Conservation (phyloP, 2,797 vertebrate species). For the Sebastes melanostomus region DNA sequence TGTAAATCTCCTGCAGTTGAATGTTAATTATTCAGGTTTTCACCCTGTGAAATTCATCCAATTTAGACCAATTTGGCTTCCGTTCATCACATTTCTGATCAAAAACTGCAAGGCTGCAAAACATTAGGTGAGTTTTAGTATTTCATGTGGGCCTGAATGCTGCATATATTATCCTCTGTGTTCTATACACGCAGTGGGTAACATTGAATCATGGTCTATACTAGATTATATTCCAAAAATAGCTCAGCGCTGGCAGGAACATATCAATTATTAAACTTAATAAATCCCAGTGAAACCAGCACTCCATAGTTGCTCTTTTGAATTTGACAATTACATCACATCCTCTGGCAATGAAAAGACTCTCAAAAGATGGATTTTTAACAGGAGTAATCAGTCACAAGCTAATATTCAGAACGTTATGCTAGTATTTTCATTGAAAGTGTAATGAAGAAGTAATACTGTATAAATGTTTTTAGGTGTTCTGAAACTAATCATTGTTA, state of each 20-base stretch:
- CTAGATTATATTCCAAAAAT: not conserved
- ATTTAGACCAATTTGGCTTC: not conserved
- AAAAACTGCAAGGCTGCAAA: not conserved
- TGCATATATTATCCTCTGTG: not conserved
- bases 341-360: not conserved
- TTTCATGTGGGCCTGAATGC: not conserved
- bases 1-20: not conserved
- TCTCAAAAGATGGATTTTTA: not conserved
- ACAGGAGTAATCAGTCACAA: not conserved
- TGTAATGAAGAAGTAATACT: not conserved
- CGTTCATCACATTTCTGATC: not conserved
- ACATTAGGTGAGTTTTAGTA: not conserved
- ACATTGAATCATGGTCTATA: not conserved
- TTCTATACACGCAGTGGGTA: not conserved
- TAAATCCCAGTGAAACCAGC: not conserved
- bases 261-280: not conserved
- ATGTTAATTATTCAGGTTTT: not conserved
- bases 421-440: not conserved
- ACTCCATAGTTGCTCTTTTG: not conserved
- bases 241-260: not conserved
- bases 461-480: no score
- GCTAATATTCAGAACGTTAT: not conserved
- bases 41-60: not conserved
- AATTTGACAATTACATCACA: not conserved
- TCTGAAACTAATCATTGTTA: not conserved